Base-by-base conservation (phyloP, 2,113 vertebrate species). In the Corythaeola cristata region DNA sequence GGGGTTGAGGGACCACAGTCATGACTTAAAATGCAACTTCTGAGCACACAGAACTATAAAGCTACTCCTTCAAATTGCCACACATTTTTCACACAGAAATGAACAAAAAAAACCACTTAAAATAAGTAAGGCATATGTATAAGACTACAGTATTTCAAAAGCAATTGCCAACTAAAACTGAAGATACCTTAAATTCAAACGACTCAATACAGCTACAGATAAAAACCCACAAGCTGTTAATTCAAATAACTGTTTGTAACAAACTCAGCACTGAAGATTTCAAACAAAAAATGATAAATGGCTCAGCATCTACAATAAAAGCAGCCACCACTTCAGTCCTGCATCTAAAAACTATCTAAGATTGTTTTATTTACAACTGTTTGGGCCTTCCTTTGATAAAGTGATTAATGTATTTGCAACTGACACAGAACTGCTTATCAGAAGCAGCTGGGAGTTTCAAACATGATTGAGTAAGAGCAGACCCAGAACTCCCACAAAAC, bases 391-490 rank as follows among this genome's bases (percentile, higher is more conserved):
- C 89, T 75, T 79, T 87, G 78, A 93, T 84, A 71, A 91, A 60
- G 49, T 53, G 55, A 96, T 81, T 75, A 73, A 94, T 73, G 45
- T 50, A 66, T 68, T 39, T 80, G 58, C 49, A 82, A 68, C 60
- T 73, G 53, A 76, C 83, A 90, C 11, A 30, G 32, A 35, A 81
- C 33, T 59, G 76, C 63, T 96, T 93, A 95, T 90, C 92, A 80
- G 84, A 68, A 88, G 64, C 50, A 45, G 44, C 8, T 60, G 30
- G n/a, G 49, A 68, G 33, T 41, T 80, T 91, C 58, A 85, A 76
- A 85, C 5, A 6, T 33, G 67, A 89, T 0, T 69, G 73, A 92
- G 39, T 55, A 94, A 90, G 35, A 90, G 20, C 75, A 80, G 79
- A 62, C 32, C 39, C 66, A 8, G 8, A 87, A 73, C 13, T 37